Percentiles rank a stretch among this genome's conserved stretches.
Evolutionary conservation across 2,888 invertebrate species (phyloP).

Genomic region (Atherix ibis): DNA sequence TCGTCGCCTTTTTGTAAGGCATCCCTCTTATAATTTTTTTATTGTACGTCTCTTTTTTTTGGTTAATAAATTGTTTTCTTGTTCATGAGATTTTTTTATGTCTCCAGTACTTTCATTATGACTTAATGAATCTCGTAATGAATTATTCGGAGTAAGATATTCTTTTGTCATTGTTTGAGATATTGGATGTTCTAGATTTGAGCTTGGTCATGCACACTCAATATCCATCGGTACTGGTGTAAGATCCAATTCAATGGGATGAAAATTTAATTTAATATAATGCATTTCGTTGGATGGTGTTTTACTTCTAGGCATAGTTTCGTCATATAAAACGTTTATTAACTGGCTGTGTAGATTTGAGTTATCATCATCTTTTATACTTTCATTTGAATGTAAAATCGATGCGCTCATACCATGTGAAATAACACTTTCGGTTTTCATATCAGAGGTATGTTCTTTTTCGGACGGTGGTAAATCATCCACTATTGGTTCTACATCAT

Average conservation of each 20-base stretch:
- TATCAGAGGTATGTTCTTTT: neutral
- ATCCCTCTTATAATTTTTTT: conserved; percentile 30
- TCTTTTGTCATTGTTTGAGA: conserved; percentile 7
- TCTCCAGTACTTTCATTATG: conserved; percentile 32
- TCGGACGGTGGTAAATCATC: conserved; percentile 10
- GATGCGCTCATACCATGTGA: neutral
- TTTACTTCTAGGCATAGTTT: conserved; percentile 81
- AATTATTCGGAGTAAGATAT: conserved; percentile 21
- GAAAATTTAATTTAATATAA: conserved; percentile 32
- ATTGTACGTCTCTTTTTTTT: conserved; percentile 36
- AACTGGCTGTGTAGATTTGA: conserved; percentile 39
- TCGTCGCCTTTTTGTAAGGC: conserved; percentile 9
- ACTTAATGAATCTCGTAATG: conserved; percentile 28
- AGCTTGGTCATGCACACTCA: conserved; percentile 12
- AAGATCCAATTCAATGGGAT: conserved; percentile 24
- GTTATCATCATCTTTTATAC: conserved; percentile 18
- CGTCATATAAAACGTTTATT: conserved; percentile 67
- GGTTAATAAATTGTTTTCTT: conserved; percentile 24
- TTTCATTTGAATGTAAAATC: conserved; percentile 1
- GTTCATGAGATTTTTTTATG: conserved; percentile 19
- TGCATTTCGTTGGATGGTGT: conserved; percentile 41
- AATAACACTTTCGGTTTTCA: conserved; percentile 1
- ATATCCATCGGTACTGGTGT: conserved; percentile 25
- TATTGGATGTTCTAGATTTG: conserved; percentile 6
- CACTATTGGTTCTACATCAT: conserved; percentile 18